These are phyloP conservation scores for Rhineura floridana DNA, from an alignment of 2,113 vertebrate genomes.

Conservation along the genomic window DNA sequence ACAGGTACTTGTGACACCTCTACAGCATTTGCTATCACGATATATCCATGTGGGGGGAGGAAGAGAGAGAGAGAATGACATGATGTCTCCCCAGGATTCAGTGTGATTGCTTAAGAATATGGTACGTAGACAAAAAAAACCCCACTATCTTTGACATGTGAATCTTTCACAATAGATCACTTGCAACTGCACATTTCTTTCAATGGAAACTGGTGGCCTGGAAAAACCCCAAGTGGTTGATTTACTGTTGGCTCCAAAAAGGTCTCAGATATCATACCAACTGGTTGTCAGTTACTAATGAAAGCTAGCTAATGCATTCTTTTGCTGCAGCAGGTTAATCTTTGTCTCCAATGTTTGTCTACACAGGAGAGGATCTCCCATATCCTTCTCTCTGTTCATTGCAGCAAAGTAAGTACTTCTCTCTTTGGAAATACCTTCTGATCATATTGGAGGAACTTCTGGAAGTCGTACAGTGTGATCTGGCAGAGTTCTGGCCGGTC, in stretches of 20 bases:
- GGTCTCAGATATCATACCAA: no score
- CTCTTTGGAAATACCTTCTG: conserved; percentile 79
- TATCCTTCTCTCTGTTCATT: no score
- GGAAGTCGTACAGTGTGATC: conserved; percentile 87
- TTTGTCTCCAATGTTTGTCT: background rate
- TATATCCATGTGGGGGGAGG: no score
- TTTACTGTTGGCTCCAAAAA: background rate
- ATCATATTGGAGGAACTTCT: conserved; percentile 87
- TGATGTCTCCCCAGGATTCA: no score
- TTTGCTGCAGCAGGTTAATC: background rate
- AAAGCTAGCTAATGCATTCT: no score
- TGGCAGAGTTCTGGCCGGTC: conserved; percentile 86
- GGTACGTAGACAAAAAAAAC: background rate
- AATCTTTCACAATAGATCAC: background rate
- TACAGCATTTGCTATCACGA: no score
- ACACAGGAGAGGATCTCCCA: background rate
- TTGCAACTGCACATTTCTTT: background rate
- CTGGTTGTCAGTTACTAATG: background rate
- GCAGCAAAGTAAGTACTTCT: accelerated
- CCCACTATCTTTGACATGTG: background rate
- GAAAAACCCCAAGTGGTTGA: background rate
- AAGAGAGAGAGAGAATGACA: no score
- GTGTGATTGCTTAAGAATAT: background rate
- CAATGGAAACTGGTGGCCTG: background rate
- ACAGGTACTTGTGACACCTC: no score